Percentiles rank a stretch among this genome's conserved stretches.
Evolutionary conservation across 1,140 invertebrate species (phyloP).

Genomic region (Meteorus sp.): DNA sequence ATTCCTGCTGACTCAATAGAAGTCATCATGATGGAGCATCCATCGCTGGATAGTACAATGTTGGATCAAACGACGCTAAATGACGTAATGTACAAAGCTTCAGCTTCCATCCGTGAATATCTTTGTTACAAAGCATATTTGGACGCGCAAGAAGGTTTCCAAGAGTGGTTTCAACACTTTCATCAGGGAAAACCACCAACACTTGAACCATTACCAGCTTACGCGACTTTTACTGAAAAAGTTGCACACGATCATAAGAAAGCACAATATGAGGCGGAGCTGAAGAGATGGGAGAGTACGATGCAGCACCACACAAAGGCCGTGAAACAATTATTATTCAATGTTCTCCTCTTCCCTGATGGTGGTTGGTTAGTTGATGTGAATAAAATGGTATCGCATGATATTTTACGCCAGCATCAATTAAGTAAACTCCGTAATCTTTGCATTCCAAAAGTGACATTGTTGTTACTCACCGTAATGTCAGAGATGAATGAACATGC

Average conservation of each 20-base stretch:
- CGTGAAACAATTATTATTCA: constrained; percentile 80
- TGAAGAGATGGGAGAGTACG: constrained; percentile 75
- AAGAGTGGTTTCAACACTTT: constrained; percentile 84
- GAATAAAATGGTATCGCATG: constrained; percentile 53
- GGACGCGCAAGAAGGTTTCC: constrained; percentile 83
- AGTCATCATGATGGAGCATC: constrained; percentile 61
- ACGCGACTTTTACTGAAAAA: constrained; percentile 82
- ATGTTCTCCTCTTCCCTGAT: constrained; percentile 85
- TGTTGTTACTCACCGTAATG: constrained; percentile 80
- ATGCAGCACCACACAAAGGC: constrained; percentile 69
- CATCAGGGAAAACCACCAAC: constrained; percentile 77
- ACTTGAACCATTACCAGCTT: constrained; percentile 60
- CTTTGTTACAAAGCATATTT: constrained; percentile 78
- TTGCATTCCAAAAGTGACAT: constrained; percentile 81
- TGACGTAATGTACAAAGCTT: constrained; percentile 53
- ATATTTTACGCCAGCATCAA: constrained; percentile 65
- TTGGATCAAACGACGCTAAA: constrained; percentile 41
- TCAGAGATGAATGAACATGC: constrained; percentile 73
- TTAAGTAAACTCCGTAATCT: constrained; percentile 74
- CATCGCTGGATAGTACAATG: constrained; percentile 58
- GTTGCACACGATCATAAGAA: constrained; percentile 83
- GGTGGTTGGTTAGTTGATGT: constrained; percentile 87
- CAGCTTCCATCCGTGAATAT: constrained; percentile 71
- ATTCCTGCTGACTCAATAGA: constrained; percentile 68
- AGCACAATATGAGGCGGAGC: constrained; percentile 75